Evolutionary conservation across 2,888 invertebrate species (phyloP), one percentile per base, ranked within the genome.

Genomic region (Temnothorax ravouxi): DNA sequence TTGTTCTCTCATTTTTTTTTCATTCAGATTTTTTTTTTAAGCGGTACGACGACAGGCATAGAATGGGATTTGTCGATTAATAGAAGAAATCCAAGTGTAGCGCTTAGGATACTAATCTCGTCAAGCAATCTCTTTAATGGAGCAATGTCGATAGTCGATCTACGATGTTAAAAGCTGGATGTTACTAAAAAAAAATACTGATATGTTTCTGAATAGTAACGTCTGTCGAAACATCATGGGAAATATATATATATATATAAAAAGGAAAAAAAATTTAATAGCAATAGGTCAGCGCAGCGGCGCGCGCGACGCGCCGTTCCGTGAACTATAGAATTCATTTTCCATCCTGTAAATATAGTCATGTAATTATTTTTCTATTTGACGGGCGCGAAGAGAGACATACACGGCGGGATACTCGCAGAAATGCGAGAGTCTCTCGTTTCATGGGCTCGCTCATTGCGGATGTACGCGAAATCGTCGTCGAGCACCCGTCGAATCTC

Each of bases 351-450:
- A 94, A 93, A 94, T 94, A 93, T 94, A 93, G 89, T 86, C 92
- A 93, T 93, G 93, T 92, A 91, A 92, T 94, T 93, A 93, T 93
- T 93, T 94, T 93, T 94, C 91, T 93, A 93, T 92, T 92, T 92
- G 91, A 91, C 90, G 88, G 87, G 82, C 84, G 85, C 87, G 56
- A 77, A 74, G 67, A 76, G 71, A 25, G 15, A 34, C 6, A 25
- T 11, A 50, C 34, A 6, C 29, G 15, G 21, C 44, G 21, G 34
- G 34, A 59, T 21, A 15, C 13, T 56, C 25, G 71, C 21, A 13
- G 47, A 38, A 3, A 59, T 38, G 59, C 71, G 59, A 47, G 21
- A 18, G 2, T 29, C 29, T 79, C 44, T 79, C 59, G 59, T 29
- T 11, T 29, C 11, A 29, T 66, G 66, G 54, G n/a, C 66, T 25